Conservation (phyloP, 2,888 invertebrate species). For the Drosophila monieri region DNA sequence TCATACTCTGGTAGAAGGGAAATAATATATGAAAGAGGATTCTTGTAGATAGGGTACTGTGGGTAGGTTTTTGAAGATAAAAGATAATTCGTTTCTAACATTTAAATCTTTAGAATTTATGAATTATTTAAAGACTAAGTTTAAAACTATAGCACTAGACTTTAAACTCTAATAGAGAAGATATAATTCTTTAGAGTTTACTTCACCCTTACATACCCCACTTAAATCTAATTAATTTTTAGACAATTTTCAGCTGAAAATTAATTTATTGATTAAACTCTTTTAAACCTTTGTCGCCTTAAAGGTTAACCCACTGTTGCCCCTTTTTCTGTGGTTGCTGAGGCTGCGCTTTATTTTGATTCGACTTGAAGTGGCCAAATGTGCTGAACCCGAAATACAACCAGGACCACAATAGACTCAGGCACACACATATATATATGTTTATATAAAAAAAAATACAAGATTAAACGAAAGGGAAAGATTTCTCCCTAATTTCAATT, state of each 20-base stretch:
- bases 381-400: conserved; percentile 55
- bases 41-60: neutral
- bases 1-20: conserved; percentile 43
- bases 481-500: conserved; percentile 62
- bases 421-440: conserved; percentile 1
- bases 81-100: no score
- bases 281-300: neutral
- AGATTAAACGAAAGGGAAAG: conserved; percentile 20
- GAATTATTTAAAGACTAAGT: no score
- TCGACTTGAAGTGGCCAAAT: conserved; percentile 76
- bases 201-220: neutral
- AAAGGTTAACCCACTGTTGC: conserved; percentile 58
- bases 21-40: neutral
- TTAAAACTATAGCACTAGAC: no score
- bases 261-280: conserved; percentile 1
- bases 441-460: neutral
- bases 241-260: neutral
- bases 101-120: no score
- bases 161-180: no score
- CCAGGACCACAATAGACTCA: conserved; percentile 2
- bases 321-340: conserved; percentile 44
- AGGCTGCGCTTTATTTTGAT: conserved; percentile 61
- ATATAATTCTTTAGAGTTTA: no score
- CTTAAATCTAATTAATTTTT: neutral
- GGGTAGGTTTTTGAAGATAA: no score